phyloP scores from a whole-genome alignment of 2,113 vertebrate species.

The Oostethus manadensis region DNA sequence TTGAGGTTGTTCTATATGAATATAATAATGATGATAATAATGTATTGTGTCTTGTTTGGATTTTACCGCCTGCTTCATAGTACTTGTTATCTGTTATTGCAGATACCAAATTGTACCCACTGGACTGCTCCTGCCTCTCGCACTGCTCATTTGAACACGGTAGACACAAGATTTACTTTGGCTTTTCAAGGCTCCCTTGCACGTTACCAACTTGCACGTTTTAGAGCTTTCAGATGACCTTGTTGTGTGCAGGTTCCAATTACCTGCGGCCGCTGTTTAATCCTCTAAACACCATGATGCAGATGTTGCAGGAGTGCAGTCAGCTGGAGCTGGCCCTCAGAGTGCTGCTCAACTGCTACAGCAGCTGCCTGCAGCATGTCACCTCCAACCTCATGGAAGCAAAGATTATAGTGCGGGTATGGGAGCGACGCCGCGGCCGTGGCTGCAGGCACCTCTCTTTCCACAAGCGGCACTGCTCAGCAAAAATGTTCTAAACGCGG shows the following conservation, averaged over 20 bases:
- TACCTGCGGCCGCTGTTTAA: slow-evolving; percentile 65
- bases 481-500: too few relatives aligned
- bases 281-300: slow-evolving; percentile 75
- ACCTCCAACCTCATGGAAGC: slow-evolving; percentile 77
- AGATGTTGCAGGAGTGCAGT: slow-evolving; percentile 87
- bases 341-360: slow-evolving; percentile 73
- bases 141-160: slow-evolving; percentile 78
- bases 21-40: too few relatives aligned
- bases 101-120: slow-evolving; percentile 78
- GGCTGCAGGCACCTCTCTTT: too few relatives aligned
- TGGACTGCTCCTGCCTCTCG: slow-evolving; percentile 83
- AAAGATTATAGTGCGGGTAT: slow-evolving; percentile 63
- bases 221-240: background rate
- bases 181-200: background rate
- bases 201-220: too few relatives aligned
- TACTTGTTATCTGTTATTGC: slow-evolving; percentile 20
- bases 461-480: background rate
- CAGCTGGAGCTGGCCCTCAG: slow-evolving; percentile 83
- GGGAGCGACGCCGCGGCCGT: too few relatives aligned
- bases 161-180: slow-evolving; percentile 48
- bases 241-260: slow-evolving; percentile 64
- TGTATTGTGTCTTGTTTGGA: too few relatives aligned
- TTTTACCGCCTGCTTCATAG: background rate
- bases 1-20: too few relatives aligned
- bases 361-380: slow-evolving; percentile 81